These are phyloP conservation scores for Pseudobourletiella spinata DNA, from an alignment of 1,140 invertebrate genomes.

Conservation along the genomic window DNA sequence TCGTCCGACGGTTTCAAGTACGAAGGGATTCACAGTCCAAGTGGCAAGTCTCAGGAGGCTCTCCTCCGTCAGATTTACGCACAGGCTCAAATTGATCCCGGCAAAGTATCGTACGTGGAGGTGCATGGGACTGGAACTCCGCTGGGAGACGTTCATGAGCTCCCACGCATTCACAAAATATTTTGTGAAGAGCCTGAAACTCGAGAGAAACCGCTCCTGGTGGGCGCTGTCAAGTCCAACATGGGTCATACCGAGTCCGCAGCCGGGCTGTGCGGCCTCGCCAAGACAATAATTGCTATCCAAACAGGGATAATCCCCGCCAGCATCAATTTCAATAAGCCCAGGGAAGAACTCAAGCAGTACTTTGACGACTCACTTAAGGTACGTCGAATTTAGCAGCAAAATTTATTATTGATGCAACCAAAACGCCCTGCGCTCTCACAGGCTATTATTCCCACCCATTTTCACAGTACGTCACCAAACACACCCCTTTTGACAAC, in stretches of 20 bases:
- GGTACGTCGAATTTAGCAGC: too few relatives aligned
- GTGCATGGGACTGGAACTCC: conserved; percentile 80
- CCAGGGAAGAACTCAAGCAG: conserved; percentile 55
- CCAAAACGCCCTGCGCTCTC: too few relatives aligned
- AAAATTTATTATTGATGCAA: too few relatives aligned
- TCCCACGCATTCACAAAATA: conserved; percentile 70
- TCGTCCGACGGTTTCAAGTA: conserved; percentile 85
- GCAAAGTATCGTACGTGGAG: conserved; percentile 77
- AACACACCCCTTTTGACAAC: too few relatives aligned
- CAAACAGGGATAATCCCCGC: conserved; percentile 46
- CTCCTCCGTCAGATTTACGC: conserved; percentile 77
- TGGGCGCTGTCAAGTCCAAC: conserved; percentile 89
- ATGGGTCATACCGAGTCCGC: conserved; percentile 86
- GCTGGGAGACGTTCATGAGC: conserved; percentile 53
- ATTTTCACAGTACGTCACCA: too few relatives aligned
- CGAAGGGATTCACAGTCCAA: conserved; percentile 84
- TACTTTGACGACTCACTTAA: conserved; percentile 54
- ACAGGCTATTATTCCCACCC: too few relatives aligned
- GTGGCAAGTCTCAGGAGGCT: conserved; percentile 71
- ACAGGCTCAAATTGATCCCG: conserved; percentile 67
- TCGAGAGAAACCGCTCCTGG: conserved; percentile 53
- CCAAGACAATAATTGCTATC: conserved; percentile 60
- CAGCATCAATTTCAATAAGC: conserved; percentile 50
- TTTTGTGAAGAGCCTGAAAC: conserved; percentile 60
- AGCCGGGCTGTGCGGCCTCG: conserved; percentile 69